These are phyloP conservation scores for Sorex fumeus DNA, from an alignment of 2,113 vertebrate species.

Conservation along the genomic window DNA sequence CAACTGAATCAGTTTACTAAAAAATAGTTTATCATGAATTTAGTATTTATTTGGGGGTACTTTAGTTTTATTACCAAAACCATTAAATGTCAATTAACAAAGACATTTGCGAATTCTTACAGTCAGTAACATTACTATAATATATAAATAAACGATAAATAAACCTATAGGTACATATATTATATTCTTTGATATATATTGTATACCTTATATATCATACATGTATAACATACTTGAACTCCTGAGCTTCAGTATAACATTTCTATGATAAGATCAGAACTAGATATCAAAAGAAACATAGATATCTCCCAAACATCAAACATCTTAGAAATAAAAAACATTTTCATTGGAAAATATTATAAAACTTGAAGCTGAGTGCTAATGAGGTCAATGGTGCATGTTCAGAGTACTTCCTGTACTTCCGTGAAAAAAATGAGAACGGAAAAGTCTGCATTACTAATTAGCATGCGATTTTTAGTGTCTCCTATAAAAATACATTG, in stretches of 20 bases:
- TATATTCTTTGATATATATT: not conserved
- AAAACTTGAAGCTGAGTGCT: not conserved
- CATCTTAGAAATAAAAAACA: not conserved
- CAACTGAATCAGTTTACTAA: not conserved
- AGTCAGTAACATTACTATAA: not conserved
- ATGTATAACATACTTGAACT: not conserved
- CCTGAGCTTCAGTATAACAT: not conserved
- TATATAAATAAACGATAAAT: not conserved
- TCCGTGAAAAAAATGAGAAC: not conserved
- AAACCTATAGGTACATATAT: not conserved
- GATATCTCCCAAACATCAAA: not conserved
- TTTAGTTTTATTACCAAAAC: not conserved
- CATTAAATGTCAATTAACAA: not conserved
- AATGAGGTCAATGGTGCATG: not conserved
- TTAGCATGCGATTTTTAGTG: not conserved
- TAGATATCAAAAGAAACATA: not conserved
- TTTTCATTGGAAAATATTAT: constrained; percentile 8
- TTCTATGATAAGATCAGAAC: not conserved
- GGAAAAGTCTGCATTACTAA: not conserved
- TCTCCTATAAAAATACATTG: not conserved
- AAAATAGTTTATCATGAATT: not conserved
- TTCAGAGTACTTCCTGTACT: not conserved
- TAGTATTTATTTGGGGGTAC: not conserved
- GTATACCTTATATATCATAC: not conserved
- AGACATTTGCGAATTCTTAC: not conserved